Conservation (phyloP, 2,888 invertebrate genomes). For the Teinopalpus imperialis region DNA sequence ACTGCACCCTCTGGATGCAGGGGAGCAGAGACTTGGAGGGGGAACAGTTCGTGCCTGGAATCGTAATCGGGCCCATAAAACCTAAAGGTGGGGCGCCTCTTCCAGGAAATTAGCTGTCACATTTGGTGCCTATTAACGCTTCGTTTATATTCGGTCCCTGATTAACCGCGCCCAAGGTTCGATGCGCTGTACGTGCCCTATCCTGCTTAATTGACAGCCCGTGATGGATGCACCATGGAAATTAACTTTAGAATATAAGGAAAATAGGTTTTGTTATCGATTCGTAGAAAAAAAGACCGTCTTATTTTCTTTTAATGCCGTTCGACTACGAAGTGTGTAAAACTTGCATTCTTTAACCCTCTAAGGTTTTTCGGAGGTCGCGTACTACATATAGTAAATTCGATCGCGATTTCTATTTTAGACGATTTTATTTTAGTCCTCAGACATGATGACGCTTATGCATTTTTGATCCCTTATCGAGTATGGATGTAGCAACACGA, state of each 20-base stretch:
- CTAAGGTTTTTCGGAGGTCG: too few species aligned
- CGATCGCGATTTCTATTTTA: too few species aligned
- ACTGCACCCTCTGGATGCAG: slow-evolving; percentile 49
- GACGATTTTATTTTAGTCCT: too few species aligned
- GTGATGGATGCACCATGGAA: slow-evolving; percentile 6
- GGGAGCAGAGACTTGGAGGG: slow-evolving; percentile 30
- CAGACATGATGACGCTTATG: too few species aligned
- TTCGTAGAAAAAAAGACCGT: too few species aligned
- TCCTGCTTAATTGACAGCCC: slow-evolving; percentile 15
- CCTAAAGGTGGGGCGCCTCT: slow-evolving; percentile 58
- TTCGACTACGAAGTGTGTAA: too few species aligned
- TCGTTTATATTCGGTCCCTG: slow-evolving; percentile 45
- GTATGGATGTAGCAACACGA: too few species aligned
- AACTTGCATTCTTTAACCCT: too few species aligned
- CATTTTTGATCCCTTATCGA: too few species aligned
- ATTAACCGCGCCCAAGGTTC: slow-evolving; percentile 43
- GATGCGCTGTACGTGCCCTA: slow-evolving; percentile 20
- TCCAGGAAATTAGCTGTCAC: slow-evolving; percentile 77
- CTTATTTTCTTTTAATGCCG: too few species aligned
- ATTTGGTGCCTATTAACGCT: slow-evolving; percentile 64
- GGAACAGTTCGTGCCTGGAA: slow-evolving; percentile 58
- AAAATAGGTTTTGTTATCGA: background rate
- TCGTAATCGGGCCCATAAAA: slow-evolving; percentile 62
- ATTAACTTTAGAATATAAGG: background rate
- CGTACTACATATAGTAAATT: too few species aligned